These are phyloP conservation scores for Cnemophilus loriae DNA, from an alignment of 2,113 vertebrate species.

Conservation along the genomic window DNA sequence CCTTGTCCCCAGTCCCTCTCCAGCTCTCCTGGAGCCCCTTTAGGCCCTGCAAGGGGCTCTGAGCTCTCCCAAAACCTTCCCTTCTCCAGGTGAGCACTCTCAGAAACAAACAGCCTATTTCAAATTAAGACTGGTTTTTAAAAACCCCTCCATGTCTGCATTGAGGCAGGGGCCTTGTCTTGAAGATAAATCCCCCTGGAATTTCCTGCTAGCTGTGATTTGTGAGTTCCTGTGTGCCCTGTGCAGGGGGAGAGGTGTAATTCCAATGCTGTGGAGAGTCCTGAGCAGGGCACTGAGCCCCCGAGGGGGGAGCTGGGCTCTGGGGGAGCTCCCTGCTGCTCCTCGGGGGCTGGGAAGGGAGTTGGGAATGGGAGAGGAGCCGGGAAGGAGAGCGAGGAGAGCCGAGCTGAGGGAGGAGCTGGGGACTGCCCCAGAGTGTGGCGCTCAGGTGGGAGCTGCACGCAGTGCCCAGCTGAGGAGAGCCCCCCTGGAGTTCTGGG, in stretches of 20 bases:
- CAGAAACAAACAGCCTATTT: no score
- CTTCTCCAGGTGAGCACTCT: not conserved
- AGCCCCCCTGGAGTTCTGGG: not conserved
- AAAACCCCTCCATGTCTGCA: not conserved
- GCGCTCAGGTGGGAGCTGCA: not conserved
- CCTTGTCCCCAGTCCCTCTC: not conserved
- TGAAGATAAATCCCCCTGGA: not conserved
- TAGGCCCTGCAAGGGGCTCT: not conserved
- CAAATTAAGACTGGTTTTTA: not conserved
- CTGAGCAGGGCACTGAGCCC: not conserved
- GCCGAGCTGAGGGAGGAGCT: rapidly evolving
- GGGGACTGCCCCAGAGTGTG: not conserved
- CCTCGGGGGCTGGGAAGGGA: not conserved
- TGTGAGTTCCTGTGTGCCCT: not conserved
- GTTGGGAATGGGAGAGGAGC: not conserved
- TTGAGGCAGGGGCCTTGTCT: not conserved
- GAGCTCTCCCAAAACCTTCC: not conserved
- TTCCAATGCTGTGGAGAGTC: not conserved
- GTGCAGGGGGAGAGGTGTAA: rapidly evolving
- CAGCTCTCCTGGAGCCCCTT: not conserved
- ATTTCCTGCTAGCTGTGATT: not conserved
- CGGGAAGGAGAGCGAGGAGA: not conserved
- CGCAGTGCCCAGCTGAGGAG: not conserved
- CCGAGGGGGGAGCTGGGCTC: not conserved
- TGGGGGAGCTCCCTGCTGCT: not conserved